Evolutionary conservation across 2,888 invertebrate genomes (phyloP).

Genomic region (Plemyria rubiginata): DNA sequence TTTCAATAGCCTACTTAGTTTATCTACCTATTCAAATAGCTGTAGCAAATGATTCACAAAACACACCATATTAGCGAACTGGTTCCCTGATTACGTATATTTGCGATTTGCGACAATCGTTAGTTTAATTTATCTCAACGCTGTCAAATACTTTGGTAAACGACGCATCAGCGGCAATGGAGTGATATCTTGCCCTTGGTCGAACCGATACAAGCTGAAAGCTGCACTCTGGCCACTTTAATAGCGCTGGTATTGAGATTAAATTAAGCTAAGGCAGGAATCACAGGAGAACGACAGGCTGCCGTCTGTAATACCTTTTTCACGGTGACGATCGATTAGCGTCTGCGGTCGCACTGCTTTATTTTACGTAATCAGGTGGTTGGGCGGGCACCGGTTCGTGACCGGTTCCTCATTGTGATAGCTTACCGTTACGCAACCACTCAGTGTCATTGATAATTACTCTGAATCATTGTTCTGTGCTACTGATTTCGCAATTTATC

Average conservation of each 20-base stretch:
- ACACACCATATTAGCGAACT: conserved; percentile 42
- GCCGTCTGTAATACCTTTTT: not conserved
- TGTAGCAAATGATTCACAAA: conserved; percentile 48
- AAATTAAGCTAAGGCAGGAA: too few relatives aligned
- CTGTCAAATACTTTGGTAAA: not conserved
- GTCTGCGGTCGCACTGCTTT: not conserved
- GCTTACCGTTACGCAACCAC: conserved; percentile 57
- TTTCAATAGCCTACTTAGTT: conserved; percentile 3
- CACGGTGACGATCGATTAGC: not conserved
- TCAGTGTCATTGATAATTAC: conserved; percentile 64
- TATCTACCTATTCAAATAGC: conserved; percentile 26
- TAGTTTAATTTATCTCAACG: not conserved
- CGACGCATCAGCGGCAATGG: not conserved
- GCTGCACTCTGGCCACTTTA: too few relatives aligned
- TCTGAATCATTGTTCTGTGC: conserved; percentile 57
- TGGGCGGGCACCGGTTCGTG: conserved; percentile 50
- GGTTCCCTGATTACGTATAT: not conserved
- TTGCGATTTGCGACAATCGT: not conserved
- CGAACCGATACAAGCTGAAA: not conserved
- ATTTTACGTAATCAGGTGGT: conserved; percentile 1
- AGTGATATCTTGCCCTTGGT: not conserved
- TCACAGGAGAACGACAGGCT: not conserved
- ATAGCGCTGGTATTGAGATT: too few relatives aligned
- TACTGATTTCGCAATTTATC: conserved; percentile 35
- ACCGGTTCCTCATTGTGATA: conserved; percentile 47